These are phyloP conservation scores for Dryobates pubescens DNA, from an alignment of 2,797 vertebrate species.

Conservation along the genomic window DNA sequence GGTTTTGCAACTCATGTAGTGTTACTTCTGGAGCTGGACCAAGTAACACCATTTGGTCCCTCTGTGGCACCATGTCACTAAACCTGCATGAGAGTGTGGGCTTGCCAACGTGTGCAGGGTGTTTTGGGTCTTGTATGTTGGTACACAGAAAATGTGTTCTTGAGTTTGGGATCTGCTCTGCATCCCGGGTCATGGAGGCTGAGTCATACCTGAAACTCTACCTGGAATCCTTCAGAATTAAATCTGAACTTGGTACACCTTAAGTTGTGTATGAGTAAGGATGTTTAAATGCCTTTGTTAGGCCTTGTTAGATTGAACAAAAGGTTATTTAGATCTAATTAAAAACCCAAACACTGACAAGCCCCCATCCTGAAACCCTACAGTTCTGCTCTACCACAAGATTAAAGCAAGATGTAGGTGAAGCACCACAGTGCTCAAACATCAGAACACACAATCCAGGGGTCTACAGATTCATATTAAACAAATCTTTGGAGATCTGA, in stretches of 20 bases:
- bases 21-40: background rate
- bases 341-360: background rate
- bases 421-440: background rate
- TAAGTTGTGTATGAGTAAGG: background rate
- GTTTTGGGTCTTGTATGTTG: background rate
- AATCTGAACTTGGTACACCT: background rate
- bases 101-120: background rate
- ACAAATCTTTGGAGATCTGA: background rate
- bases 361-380: fast-evolving
- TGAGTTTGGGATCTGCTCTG: background rate
- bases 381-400: background rate
- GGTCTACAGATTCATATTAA: background rate
- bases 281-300: background rate
- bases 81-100: background rate
- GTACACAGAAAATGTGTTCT: background rate
- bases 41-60: background rate
- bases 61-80: background rate
- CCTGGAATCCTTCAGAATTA: background rate
- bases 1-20: background rate
- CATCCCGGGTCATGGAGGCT: background rate
- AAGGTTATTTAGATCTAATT: background rate
- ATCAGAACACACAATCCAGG: background rate
- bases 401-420: background rate
- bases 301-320: background rate
- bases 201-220: background rate